Conservation (phyloP, 2,888 invertebrate genomes). For the Hirtodrosophila duncani region DNA sequence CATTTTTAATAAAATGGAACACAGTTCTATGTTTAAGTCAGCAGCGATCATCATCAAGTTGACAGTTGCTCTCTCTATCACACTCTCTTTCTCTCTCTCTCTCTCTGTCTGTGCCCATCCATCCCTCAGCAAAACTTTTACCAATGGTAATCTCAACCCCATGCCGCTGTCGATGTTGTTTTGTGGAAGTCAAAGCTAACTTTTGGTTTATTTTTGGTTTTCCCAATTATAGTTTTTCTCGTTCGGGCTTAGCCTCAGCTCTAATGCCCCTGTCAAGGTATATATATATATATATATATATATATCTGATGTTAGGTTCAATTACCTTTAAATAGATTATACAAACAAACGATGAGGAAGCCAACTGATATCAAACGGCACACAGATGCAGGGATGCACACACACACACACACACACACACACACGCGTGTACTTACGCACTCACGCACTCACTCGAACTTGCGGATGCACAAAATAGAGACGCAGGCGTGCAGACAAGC, state of each 20-base stretch:
- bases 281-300: constrained; percentile 12
- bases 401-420: constrained; percentile 1
- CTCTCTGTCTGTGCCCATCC: too few relatives aligned
- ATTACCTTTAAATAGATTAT: constrained; percentile 71
- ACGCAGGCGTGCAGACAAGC: constrained; percentile 36
- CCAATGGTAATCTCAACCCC: too few relatives aligned
- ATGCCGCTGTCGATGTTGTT: too few relatives aligned
- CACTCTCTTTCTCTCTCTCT: too few relatives aligned
- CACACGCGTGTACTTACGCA: constrained; percentile 22
- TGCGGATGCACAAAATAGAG: constrained; percentile 13
- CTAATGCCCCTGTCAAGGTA: constrained; percentile 21
- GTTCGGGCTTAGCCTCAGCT: constrained; percentile 32
- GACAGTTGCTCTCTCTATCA: too few relatives aligned
- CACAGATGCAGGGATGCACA: constrained; percentile 1
- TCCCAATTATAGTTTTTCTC: constrained; percentile 48
- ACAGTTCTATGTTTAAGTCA: too few relatives aligned
- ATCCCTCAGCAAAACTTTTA: too few relatives aligned
- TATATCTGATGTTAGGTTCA: constrained; percentile 47
- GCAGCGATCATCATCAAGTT: too few relatives aligned
- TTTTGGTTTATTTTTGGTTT: constrained; percentile 45
- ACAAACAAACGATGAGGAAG: constrained; percentile 45
- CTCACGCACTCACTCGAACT: constrained; percentile 1
- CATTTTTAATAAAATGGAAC: too few relatives aligned
- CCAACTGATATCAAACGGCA: constrained; percentile 19
- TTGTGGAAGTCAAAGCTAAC: too few relatives aligned